Evolutionary conservation across 2,797 vertebrate species (phyloP).

Genomic region (Myotis myotis): DNA sequence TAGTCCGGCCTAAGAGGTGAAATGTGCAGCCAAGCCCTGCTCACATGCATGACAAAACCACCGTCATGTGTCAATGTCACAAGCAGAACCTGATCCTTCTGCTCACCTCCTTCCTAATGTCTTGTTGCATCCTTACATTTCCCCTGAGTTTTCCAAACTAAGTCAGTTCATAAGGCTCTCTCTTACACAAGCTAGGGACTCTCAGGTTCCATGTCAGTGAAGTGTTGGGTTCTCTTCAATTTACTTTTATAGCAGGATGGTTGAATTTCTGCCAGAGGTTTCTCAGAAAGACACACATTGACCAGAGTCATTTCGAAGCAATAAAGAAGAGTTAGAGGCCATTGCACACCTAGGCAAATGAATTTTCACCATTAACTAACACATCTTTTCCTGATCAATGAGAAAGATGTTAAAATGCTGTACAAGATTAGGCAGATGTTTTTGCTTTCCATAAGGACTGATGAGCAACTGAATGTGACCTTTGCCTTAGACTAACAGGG

Average conservation of each 20-base stretch:
- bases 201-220: not conserved
- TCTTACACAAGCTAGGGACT: not conserved
- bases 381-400: not conserved
- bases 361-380: not conserved
- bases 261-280: not conserved
- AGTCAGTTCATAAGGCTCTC: not conserved
- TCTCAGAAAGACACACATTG: not conserved
- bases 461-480: not conserved
- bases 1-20: not conserved
- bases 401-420: not conserved
- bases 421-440: not conserved
- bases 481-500: not conserved
- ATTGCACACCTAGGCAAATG: not conserved
- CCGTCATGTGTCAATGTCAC: not conserved
- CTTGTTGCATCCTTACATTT: not conserved
- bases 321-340: not conserved
- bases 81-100: not conserved
- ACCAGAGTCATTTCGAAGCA: constrained; percentile 3
- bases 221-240: not conserved
- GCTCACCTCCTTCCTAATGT: not conserved
- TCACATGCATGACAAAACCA: accelerated
- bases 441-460: not conserved
- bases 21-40: not conserved
- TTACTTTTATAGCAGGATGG: not conserved
- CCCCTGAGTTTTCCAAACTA: not conserved